A percentile compares a stretch with the other conserved stretches of the same genome.
phyloP scores from a whole-genome alignment of 30 jellyfish, hydroid and myxozoan species.

The Catostylus mosaicus region DNA sequence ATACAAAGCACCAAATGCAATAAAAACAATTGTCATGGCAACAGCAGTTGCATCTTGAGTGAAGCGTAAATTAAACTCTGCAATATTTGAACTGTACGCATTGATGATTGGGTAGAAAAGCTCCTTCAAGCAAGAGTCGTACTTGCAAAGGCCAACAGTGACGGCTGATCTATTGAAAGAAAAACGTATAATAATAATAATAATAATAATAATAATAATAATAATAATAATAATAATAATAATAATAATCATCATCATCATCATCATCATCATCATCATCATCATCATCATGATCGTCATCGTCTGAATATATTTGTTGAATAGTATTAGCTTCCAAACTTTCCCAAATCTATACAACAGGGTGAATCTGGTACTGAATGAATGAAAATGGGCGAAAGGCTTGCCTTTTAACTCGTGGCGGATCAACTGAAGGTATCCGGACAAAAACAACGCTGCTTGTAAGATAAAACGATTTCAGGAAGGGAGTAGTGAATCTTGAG shows the following conservation, averaged over 20 bases:
- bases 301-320: no score
- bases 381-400: no score
- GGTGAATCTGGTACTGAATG: no score
- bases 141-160: conserved; percentile 52
- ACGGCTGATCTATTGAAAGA: conserved; percentile 40
- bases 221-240: no score
- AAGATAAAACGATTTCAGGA: conserved; percentile 30
- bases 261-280: no score
- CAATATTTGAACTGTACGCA: conserved; percentile 31
- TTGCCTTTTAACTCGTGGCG: conserved; percentile 62
- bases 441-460: conserved; percentile 52
- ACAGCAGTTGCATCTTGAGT: conserved; percentile 66
- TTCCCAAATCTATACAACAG: no score
- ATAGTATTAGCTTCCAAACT: no score
- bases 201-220: no score
- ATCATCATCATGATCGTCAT: no score
- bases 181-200: background rate
- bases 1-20: conserved; percentile 57
- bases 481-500: conserved; percentile 23
- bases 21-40: conserved; percentile 49
- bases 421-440: conserved; percentile 57
- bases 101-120: conserved; percentile 60
- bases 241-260: no score
- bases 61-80: background rate
- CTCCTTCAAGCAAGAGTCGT: conserved; percentile 60